Evolutionary conservation across 2,113 vertebrate species (phyloP).

Genomic region (Ovibos moschatus): DNA sequence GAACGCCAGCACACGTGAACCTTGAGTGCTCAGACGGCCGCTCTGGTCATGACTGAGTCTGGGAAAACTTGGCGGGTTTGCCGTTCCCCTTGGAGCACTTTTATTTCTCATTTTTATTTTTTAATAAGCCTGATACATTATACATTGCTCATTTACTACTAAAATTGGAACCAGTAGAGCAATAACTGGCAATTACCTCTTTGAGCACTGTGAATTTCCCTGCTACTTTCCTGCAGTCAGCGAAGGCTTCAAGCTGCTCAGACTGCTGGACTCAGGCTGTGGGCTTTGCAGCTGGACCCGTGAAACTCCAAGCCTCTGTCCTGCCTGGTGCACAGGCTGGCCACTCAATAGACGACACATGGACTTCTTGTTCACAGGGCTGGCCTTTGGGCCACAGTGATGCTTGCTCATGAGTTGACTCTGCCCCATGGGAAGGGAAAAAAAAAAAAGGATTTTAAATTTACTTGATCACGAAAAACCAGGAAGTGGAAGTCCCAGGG

Average conservation of each 20-base stretch:
- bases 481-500: background rate
- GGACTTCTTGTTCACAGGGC: background rate
- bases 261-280: background rate
- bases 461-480: background rate
- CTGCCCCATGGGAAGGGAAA: background rate
- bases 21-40: background rate
- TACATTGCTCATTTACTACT: conserved; percentile 70
- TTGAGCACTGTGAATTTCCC: background rate
- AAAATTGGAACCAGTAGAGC: conserved; percentile 72
- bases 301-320: background rate
- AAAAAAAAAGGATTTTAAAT: background rate
- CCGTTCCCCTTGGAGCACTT: conserved; percentile 51
- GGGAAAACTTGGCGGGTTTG: background rate
- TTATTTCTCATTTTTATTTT: conserved; percentile 73
- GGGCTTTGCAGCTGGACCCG: background rate
- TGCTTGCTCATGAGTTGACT: background rate
- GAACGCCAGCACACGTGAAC: background rate
- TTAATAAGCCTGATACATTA: conserved; percentile 67
- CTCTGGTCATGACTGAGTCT: background rate
- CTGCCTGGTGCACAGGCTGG: background rate
- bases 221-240: background rate
- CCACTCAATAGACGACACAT: background rate
- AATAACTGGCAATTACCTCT: conserved; percentile 65
- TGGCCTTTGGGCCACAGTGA: background rate
- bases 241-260: background rate